phyloP scores from a whole-genome alignment of 2,113 vertebrate genomes.

The Cochlearius cochlearius region DNA sequence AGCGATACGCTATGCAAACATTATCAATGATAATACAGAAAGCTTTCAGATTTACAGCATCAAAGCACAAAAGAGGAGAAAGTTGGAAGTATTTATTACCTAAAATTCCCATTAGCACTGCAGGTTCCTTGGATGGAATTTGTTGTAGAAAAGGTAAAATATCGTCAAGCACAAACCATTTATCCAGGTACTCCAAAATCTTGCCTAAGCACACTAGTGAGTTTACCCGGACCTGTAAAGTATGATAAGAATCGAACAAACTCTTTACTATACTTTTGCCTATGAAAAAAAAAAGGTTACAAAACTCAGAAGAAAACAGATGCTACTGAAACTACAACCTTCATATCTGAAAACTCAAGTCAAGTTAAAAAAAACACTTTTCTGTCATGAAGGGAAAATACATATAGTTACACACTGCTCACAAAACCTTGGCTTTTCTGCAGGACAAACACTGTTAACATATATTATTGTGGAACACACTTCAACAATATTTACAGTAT shows the following conservation, averaged over 20 bases:
- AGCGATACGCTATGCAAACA: background rate
- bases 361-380: background rate
- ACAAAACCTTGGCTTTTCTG: background rate
- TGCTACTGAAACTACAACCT: background rate
- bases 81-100: conserved; percentile 73
- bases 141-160: conserved; percentile 96
- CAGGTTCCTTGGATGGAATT: conserved; percentile 96
- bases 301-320: background rate
- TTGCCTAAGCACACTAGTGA: conserved; percentile 97
- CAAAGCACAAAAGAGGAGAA: background rate
- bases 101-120: conserved; percentile 96
- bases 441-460: background rate
- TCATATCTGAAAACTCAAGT: background rate
- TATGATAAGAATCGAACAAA: background rate
- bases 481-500: background rate
- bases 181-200: conserved; percentile 97
- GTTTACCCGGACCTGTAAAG: conserved; percentile 92
- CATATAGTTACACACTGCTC: background rate
- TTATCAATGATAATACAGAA: background rate
- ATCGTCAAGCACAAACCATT: conserved; percentile 98
- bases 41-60: background rate
- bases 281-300: background rate
- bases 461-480: background rate
- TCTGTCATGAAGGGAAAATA: background rate
- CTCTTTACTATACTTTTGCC: background rate